A percentile compares a stretch with the other conserved stretches of the same genome.
These are phyloP conservation scores for Neria commutata DNA, from an alignment of 2,888 invertebrate genomes.

Conservation along the genomic window DNA sequence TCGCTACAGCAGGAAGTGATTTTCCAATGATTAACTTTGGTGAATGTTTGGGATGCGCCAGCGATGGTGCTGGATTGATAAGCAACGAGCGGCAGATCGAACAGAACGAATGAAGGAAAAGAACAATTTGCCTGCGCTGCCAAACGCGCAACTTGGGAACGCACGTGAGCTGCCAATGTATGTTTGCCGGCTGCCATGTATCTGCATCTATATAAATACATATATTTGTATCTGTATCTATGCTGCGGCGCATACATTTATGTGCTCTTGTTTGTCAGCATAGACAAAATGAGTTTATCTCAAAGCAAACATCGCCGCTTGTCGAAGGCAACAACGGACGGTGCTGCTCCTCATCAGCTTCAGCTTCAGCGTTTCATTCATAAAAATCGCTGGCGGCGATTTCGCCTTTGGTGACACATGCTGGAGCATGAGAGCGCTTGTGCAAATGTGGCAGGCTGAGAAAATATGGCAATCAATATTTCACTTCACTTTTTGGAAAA, in stretches of 20 bases:
- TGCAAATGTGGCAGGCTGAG: too few species aligned
- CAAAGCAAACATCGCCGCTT: constrained; percentile 44
- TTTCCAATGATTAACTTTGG: constrained; percentile 58
- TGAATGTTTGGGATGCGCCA: constrained; percentile 35
- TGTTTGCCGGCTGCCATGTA: neutral
- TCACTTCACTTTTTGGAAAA: too few species aligned
- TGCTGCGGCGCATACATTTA: neutral
- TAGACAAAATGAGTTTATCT: constrained; percentile 37
- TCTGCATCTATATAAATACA: neutral
- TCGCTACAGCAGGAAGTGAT: constrained; percentile 57
- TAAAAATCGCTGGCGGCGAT: constrained; percentile 38
- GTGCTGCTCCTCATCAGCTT: too few species aligned
- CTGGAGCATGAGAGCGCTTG: too few species aligned
- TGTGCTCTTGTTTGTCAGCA: neutral
- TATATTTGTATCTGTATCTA: neutral
- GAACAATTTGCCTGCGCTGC: constrained; percentile 6
- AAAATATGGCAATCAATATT: too few species aligned
- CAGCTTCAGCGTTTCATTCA: constrained; percentile 39
- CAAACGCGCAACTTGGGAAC: neutral
- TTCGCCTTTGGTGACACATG: neutral
- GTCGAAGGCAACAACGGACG: too few species aligned
- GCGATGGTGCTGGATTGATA: constrained; percentile 25
- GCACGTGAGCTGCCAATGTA: neutral
- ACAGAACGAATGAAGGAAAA: constrained; percentile 4
- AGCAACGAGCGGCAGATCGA: neutral